Percentiles rank a stretch among this genome's conserved stretches.
Evolutionary conservation across 2,888 invertebrate genomes (phyloP).

Genomic region (Blastobasis lacticolella): DNA sequence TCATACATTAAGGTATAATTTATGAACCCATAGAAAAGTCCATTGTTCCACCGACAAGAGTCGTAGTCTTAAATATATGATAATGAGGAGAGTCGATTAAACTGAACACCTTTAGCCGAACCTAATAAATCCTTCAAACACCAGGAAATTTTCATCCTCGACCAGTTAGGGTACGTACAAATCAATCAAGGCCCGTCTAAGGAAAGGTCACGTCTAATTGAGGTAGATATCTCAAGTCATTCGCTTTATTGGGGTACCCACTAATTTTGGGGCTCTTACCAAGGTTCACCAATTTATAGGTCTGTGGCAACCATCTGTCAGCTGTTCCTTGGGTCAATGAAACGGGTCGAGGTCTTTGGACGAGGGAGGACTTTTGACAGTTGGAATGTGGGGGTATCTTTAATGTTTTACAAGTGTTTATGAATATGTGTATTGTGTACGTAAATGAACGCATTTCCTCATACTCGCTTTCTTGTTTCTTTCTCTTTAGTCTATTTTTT

Average conservation of each 20-base stretch:
- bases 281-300: slow-evolving; percentile 15
- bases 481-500: no score
- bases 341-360: background rate
- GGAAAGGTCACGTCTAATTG: slow-evolving; percentile 24
- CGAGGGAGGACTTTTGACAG: background rate
- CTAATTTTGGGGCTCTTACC: slow-evolving; percentile 25
- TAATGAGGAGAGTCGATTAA: no score
- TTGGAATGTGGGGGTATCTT: background rate
- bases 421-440: background rate
- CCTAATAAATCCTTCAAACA: no score
- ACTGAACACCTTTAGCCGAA: no score
- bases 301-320: slow-evolving; percentile 11
- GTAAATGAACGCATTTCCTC: background rate
- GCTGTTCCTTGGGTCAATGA: slow-evolving; percentile 6
- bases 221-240: slow-evolving; percentile 34
- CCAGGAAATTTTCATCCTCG: background rate
- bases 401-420: background rate
- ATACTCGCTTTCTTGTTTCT: background rate
- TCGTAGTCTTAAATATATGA: no score
- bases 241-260: slow-evolving; percentile 29
- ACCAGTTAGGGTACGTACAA: background rate
- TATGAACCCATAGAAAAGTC: no score
- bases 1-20: no score
- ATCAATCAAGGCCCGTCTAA: slow-evolving; percentile 15
- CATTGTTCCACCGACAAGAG: no score